phyloP scores from a whole-genome alignment of 2,797 vertebrate species.

The Hipposideros larvatus region DNA sequence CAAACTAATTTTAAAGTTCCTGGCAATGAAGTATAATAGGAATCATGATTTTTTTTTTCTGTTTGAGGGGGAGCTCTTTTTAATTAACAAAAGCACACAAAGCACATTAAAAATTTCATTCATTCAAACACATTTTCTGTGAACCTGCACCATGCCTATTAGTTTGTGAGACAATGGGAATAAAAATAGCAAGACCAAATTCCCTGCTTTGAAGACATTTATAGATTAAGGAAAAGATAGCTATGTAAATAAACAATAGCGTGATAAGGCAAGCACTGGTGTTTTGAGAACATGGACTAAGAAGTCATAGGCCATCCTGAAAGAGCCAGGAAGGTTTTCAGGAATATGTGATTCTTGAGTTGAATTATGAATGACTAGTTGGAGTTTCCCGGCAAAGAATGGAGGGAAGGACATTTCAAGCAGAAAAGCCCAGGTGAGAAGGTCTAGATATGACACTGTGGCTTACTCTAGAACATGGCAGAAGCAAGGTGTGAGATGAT shows the following conservation, averaged over 20 bases:
- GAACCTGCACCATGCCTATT: not conserved
- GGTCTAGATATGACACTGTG: not conserved
- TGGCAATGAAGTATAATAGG: not conserved
- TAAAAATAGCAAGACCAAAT: not conserved
- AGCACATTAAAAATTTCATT: not conserved
- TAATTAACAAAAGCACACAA: not conserved
- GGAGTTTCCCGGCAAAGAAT: slow-evolving; percentile 3
- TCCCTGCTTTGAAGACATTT: not conserved
- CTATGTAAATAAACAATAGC: not conserved
- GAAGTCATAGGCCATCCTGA: not conserved
- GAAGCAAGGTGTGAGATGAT: not conserved
- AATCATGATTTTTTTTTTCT: not conserved
- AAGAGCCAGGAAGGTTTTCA: not conserved
- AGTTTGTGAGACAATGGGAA: not conserved
- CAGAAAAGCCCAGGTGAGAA: not conserved
- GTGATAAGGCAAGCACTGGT: not conserved
- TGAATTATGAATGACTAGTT: not conserved
- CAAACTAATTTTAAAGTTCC: slow-evolving; percentile 12
- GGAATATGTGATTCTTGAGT: not conserved
- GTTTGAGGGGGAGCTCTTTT: not conserved
- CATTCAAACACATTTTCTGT: not conserved
- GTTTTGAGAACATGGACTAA: not conserved
- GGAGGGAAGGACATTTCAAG: not conserved
- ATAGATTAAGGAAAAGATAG: not conserved
- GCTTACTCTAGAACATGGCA: not conserved